Percentiles rank a stretch among this genome's conserved stretches.
phyloP scores from a whole-genome alignment of 2,113 vertebrate genomes.

The Sigmodon hispidus region DNA sequence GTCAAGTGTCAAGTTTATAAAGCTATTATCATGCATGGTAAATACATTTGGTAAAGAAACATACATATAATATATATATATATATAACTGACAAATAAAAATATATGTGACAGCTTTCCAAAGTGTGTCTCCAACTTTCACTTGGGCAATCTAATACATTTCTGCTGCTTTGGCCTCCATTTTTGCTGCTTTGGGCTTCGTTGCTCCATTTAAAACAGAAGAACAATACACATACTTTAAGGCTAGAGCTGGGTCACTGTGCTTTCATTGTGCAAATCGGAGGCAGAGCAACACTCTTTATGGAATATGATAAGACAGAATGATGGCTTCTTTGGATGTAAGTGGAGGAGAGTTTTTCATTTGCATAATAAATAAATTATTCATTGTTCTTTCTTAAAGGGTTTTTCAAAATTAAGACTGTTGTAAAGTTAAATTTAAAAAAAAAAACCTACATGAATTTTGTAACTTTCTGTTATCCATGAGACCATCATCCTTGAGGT shows the following conservation, averaged over 20 bases:
- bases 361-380: background rate
- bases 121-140: background rate
- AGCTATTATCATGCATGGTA: background rate
- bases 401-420: background rate
- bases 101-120: slow-evolving; percentile 46
- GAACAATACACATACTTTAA: slow-evolving; percentile 22
- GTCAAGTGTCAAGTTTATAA: slow-evolving; percentile 17
- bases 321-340: background rate
- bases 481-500: background rate
- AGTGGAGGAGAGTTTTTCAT: background rate
- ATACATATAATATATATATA: background rate
- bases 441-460: background rate
- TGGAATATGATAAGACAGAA: background rate
- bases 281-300: background rate
- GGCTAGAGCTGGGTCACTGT: rapidly evolving
- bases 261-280: background rate
- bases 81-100: background rate
- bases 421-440: background rate
- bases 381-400: slow-evolving; percentile 2
- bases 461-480: background rate
- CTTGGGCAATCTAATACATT: slow-evolving; percentile 51
- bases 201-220: slow-evolving; percentile 9
- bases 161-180: slow-evolving; percentile 1
- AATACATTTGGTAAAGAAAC: background rate
- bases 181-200: background rate